Evolutionary conservation across 1,140 invertebrate species (phyloP), one percentile per base, ranked within the genome.

Genomic region (Drosophila punjabiensis): DNA sequence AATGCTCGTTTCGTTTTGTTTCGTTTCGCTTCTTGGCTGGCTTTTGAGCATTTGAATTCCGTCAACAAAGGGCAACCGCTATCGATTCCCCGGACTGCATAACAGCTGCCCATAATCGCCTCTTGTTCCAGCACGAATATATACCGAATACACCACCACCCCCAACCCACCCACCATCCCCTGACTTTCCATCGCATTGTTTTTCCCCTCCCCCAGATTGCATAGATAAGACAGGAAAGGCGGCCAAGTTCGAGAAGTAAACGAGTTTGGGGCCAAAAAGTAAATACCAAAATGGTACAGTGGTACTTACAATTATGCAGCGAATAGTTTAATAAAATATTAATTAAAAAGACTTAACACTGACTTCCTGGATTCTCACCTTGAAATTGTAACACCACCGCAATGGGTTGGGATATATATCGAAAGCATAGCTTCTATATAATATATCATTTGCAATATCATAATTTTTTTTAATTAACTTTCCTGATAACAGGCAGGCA

Each of bases 161-260:
- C n/a, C n/a, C n/a, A n/a, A 47, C 45, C 20, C 45, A 30, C n/a
- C 35, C 33, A 33, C 33, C 18, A 32, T n/a, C 18, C 35, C 28
- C 68, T 30, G 39, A 32, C 18, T 33, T 35, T 52, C 53, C n/a
- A 30, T 13, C 32, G 45, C 28, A 30, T 56, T 70, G 64, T 47
- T 74, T 81, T 52, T 80, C 24, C 24, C 24, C 24, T 24, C 3
- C 24, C 50, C 9, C 61, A 39, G 83, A 88, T 88, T 89, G 81
- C 84, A 89, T 81, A 88, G 84, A 88, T 88, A 88, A 89, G 67
- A 48, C 32, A 24, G 24, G 24, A 24, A 24, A 32, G 30, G 69
- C 78, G 28, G 53, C 69, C 63, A 53, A 61, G 37, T 70, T 65
- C 59, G 59, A 62, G 64, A 70, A 37, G 28, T 28, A 58, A 80